Conservation (phyloP, 2,888 invertebrate species). For the Agrotis exclamationis region DNA sequence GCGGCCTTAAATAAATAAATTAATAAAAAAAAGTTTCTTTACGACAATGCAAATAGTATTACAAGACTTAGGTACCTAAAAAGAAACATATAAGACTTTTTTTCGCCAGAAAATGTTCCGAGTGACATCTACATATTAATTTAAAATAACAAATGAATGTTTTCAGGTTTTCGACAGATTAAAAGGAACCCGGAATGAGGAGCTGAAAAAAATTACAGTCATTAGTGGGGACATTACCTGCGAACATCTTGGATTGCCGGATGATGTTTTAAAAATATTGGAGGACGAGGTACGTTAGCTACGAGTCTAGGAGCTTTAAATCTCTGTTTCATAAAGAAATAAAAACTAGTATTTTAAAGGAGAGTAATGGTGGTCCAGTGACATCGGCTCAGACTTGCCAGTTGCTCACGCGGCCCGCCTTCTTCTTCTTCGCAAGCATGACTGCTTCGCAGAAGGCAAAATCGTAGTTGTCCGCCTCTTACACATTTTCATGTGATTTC, state of each 20-base stretch:
- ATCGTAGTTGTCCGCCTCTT: too few species aligned
- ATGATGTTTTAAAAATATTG: conserved; percentile 55
- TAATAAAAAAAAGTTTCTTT: too few species aligned
- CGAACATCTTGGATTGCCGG: conserved; percentile 61
- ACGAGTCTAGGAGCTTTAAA: background rate
- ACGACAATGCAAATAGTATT: background rate
- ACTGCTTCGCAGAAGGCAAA: too few species aligned
- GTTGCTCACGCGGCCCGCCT: too few species aligned
- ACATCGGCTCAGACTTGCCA: too few species aligned
- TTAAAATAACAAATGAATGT: conserved; percentile 5
- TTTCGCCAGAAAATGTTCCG: background rate
- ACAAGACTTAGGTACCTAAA: background rate
- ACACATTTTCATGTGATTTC: background rate
- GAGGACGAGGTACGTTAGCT: conserved; percentile 54
- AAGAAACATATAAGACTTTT: background rate
- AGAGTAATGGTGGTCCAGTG: too few species aligned
- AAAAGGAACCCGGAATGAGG: conserved; percentile 50
- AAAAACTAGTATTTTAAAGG: too few species aligned
- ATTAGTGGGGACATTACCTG: conserved; percentile 63
- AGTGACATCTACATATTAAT: background rate
- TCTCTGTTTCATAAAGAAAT: too few species aligned
- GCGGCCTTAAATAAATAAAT: too few species aligned
- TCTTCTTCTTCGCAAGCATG: too few species aligned
- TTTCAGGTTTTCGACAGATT: conserved; percentile 70
- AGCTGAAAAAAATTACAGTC: conserved; percentile 66